Evolutionary conservation across 2,888 invertebrate genomes (phyloP).

Genomic region (Halictus quadricinctus): DNA sequence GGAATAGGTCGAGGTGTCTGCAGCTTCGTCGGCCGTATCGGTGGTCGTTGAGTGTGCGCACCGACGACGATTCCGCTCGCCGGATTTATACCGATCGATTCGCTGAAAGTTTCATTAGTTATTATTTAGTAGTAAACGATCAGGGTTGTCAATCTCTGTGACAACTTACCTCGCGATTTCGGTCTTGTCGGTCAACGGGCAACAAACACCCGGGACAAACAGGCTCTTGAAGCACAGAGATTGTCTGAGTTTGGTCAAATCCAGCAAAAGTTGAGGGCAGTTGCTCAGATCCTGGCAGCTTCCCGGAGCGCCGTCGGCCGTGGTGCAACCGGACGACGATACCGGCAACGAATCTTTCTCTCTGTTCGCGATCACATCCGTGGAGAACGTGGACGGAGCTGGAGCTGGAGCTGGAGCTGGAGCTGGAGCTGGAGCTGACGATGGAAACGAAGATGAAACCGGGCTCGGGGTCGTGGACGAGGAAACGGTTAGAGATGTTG

Average conservation of each 20-base stretch:
- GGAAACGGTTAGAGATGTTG: slow-evolving; percentile 42
- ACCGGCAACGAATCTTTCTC: slow-evolving; percentile 81
- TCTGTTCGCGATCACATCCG: slow-evolving; percentile 82
- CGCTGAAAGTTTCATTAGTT: slow-evolving; percentile 25
- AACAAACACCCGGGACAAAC: slow-evolving; percentile 96
- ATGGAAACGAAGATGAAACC: background rate
- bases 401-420: background rate
- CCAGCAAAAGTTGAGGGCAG: slow-evolving; percentile 92
- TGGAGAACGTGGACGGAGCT: slow-evolving; percentile 51
- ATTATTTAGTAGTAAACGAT: background rate
- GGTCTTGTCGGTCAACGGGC: slow-evolving; percentile 84
- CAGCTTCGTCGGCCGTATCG: slow-evolving; percentile 73
- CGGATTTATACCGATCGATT: slow-evolving; percentile 36
- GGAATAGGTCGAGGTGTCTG: slow-evolving; percentile 83
- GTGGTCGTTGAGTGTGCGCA: slow-evolving; percentile 77
- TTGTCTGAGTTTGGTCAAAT: slow-evolving; percentile 91
- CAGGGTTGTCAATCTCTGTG: no score
- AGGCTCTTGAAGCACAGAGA: slow-evolving; percentile 95
- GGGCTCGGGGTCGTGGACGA: slow-evolving; percentile 48
- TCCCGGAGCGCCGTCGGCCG: slow-evolving; percentile 91
- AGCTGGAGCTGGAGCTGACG: background rate
- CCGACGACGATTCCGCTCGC: slow-evolving; percentile 79
- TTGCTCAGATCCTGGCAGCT: slow-evolving; percentile 94
- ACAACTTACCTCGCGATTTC: slow-evolving; percentile 52
- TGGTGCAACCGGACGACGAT: slow-evolving; percentile 87